Percentiles rank a stretch among this genome's conserved stretches.
These are phyloP conservation scores for Drosophila willistoni DNA, from an alignment of 1,140 invertebrate genomes.

Conservation along the genomic window DNA sequence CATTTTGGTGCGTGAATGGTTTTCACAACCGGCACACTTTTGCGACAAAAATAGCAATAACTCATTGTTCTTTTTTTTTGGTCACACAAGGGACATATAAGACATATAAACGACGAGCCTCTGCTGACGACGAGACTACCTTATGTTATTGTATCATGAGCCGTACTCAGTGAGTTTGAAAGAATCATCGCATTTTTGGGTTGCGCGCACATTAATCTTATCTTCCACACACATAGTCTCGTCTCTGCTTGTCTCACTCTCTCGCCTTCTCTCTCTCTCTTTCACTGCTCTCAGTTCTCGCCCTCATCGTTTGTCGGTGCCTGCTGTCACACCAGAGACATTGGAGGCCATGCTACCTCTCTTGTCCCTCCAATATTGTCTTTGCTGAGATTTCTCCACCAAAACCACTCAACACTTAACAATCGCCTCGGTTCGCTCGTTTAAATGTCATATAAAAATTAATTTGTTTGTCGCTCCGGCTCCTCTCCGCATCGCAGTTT, in stretches of 20 bases:
- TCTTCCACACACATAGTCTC: constrained; percentile 76
- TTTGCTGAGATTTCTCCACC: constrained; percentile 70
- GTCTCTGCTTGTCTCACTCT: not conserved
- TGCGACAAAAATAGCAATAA: too few species aligned
- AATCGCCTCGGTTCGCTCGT: constrained; percentile 72
- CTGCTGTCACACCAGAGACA: constrained; percentile 52
- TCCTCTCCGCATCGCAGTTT: constrained; percentile 10
- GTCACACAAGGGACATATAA: too few species aligned
- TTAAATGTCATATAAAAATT: constrained; percentile 82
- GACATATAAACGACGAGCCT: too few species aligned
- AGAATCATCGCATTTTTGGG: not conserved
- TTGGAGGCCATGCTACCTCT: constrained; percentile 37
- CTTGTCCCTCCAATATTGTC: constrained; percentile 56
- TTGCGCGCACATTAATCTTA: constrained; percentile 69
- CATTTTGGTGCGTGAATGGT: too few species aligned
- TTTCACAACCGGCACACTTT: too few species aligned
- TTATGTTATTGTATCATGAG: too few species aligned
- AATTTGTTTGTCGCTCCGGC: constrained; percentile 76
- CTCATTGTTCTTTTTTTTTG: too few species aligned
- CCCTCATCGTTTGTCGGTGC: constrained; percentile 16
- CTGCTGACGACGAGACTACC: too few species aligned
- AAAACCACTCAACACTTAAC: constrained; percentile 73
- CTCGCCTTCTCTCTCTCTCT: constrained; percentile 11
- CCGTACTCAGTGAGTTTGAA: constrained; percentile 21
- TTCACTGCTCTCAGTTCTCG: constrained; percentile 32